A percentile compares a stretch with the other conserved stretches of the same genome.
Conservation (phyloP, 2,113 vertebrate species). For the Ceyx margarethae region DNA sequence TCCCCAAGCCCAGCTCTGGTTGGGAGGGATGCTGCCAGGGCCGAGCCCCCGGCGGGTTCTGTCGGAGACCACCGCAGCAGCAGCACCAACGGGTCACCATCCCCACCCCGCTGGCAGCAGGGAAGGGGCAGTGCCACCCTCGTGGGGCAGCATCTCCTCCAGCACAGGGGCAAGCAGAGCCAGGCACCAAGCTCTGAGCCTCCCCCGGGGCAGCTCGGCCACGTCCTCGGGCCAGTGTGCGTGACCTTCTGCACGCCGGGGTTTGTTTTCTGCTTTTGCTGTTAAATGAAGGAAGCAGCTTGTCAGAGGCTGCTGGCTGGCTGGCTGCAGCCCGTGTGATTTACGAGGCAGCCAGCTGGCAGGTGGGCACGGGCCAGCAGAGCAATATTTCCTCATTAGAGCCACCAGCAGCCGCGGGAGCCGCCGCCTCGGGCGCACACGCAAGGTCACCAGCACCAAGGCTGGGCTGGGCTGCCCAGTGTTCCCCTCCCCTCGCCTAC, state of each 20-base stretch:
- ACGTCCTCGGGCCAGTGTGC: fast-evolving
- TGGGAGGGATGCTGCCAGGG: no score
- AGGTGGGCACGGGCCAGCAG: neutral
- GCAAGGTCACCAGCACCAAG: neutral
- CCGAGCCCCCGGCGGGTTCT: no score
- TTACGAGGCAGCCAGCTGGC: neutral
- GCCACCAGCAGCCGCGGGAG: neutral
- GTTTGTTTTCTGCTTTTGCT: neutral
- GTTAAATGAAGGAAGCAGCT: slow-evolving; percentile 24
- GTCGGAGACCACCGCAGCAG: fast-evolving
- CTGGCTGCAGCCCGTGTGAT: neutral
- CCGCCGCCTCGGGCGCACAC: fast-evolving
- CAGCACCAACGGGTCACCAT: fast-evolving
- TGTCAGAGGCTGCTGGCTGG: neutral
- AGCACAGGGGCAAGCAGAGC: neutral
- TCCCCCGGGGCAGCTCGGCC: neutral
- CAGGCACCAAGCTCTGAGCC: neutral
- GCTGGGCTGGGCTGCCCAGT: neutral
- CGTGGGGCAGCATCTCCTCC: neutral
- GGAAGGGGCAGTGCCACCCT: neutral
- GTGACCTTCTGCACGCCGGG: neutral
- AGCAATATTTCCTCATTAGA: slow-evolving; percentile 61
- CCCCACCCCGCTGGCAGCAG: neutral
- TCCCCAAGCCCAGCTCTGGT: neutral
- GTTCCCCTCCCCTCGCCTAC: fast-evolving